Evolutionary conservation across 2,113 vertebrate genomes (phyloP), one percentile per base, ranked within the genome.

Genomic region (Etheostoma cragini): DNA sequence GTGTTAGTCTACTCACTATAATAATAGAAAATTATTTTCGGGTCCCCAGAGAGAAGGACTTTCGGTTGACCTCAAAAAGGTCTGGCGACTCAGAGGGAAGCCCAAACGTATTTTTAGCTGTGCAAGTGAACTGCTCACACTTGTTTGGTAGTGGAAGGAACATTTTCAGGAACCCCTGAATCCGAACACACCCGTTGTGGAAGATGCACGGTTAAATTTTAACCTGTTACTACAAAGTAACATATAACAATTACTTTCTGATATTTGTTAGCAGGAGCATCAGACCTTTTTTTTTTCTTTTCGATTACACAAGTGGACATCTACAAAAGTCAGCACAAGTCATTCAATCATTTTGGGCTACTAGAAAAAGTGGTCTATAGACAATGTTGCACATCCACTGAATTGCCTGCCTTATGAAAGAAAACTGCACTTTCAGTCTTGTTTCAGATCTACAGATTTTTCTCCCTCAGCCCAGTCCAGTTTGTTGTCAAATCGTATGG

Each of bases 381-480:
- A 21, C 26, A 24, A 22, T 67, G 15, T 21, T 57, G n/a, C 30
- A 26, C 33, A 38, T 33, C 10, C 16, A 46, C 17, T 42, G 52
- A 61, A 42, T 30, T 35, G 5, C 19, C 15, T 26, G 26, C 8
- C 45, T 7, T 14, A 19, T 57, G 16, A 62, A 52, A 72, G 30
- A 17, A 42, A 33, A 46, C 1, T 58, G 78, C 83, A 87, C 86
- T 90, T 89, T 91, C 91, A 88, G 79, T 21, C 85, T 86, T 78
- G 50, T 88, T 85, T 81, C 63, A 65, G 21, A 50, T 50, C 69
- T 3, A 30, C 38, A 86, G 22, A 81, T 79, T 68, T 73, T 63
- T 56, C 54, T 76, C 60, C 61, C 67, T 54, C 65, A 66, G 78
- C 45, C 58, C 61, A 54, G 76, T 86, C 80, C 52, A 76, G 24